Base-by-base conservation (phyloP, 92 coral and sea anemone genomes). In the Nematostella vectensis region DNA sequence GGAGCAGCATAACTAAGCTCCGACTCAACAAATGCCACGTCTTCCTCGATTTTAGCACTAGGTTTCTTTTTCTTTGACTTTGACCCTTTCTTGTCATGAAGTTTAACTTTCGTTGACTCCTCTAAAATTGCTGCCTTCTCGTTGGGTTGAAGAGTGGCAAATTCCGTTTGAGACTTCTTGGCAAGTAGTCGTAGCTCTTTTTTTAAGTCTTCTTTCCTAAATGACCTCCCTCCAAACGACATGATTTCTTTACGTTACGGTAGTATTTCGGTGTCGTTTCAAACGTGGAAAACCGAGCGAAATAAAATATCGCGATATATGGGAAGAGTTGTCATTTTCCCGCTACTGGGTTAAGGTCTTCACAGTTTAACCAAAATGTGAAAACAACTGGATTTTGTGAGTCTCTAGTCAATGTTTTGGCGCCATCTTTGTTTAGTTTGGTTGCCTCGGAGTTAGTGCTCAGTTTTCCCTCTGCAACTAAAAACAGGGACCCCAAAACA, bases 391-490 rank as follows among this genome's bases (percentile, higher is more conserved):
- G 6, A 33, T 33, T 33, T 33, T 33, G 40, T n/a, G n/a, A n/a
- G n/a, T n/a, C n/a, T n/a, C n/a, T n/a, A n/a, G n/a, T n/a, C n/a
- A 42, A 48, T 52, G 50, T 64, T 37, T 30, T 51, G 61, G 70
- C 87, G 94, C 94, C 94, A 84, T 84, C 67, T 84, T 84, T 79
- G 94, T 84, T 80, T 84, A 55, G 57, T 49, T 68, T 50, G 70
- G 87, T 84, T 79, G 78, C 94, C 80, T 76, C 69, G 87, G 75
- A 55, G 47, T 4, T 61, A 29, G 82, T 37, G 62, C 87, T 76
- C 87, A 84, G 81, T 39, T 11, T 51, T 1, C 37, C 54, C 23
- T 50, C 58, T 25, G 19, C 54, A 50, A 22, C 1, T 31, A 10
- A 3, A 4, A 50, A 63, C 49, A 49, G 71, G 50, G 27, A 37